Evolutionary conservation across 1,140 invertebrate species (phyloP), one percentile per base, ranked within the genome.

Genomic region (Neotoxoptera formosana): DNA sequence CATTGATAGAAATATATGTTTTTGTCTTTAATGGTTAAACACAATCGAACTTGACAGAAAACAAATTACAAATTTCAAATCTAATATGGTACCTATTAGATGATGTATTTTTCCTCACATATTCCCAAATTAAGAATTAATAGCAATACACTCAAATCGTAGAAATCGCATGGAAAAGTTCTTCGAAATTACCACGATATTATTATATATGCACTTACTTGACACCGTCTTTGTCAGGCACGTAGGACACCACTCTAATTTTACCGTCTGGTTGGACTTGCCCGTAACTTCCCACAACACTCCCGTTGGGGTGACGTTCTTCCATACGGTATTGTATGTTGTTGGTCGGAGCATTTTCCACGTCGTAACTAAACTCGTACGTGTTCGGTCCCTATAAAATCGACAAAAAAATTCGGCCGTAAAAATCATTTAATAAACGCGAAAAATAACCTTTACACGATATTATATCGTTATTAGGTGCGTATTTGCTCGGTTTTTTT

Each of bases 281-380:
- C 2, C 97, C 97, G 94, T 97, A 97, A 94, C 96, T 96, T 2
- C 97, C 97, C 11, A 95, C 95, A 0, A 97, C 96, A 36, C 96
- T 97, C 48, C 97, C 97, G 94, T 97, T 97, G 3, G 96, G 94
- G 89, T 96, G 96, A 53, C 96, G 95, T 94, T 97, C 96, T 94
- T 97, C 97, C 93, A 96, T 96, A 3, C 97, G 95, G 93, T 96
- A 97, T 94, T 97, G 97, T 14, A 96, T 95, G 94, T 97, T 97
- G 9, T 96, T 96, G 3, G 96, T 96, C 14, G 95, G 94, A 7
- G 96, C 95, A 94, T 97, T 96, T n/a, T 96, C 95, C 7, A 97
- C 95, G 91, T 97, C 96, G 94, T 97, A 97, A 30, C 97, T 96
- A 94, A 97, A 97, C 23, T 96, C 95, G 94, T 97, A 97, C 3